Percentiles rank a stretch among this genome's conserved stretches.
These are phyloP conservation scores for Odontocerum albicorne DNA, from an alignment of 2,888 invertebrate genomes.

Conservation along the genomic window DNA sequence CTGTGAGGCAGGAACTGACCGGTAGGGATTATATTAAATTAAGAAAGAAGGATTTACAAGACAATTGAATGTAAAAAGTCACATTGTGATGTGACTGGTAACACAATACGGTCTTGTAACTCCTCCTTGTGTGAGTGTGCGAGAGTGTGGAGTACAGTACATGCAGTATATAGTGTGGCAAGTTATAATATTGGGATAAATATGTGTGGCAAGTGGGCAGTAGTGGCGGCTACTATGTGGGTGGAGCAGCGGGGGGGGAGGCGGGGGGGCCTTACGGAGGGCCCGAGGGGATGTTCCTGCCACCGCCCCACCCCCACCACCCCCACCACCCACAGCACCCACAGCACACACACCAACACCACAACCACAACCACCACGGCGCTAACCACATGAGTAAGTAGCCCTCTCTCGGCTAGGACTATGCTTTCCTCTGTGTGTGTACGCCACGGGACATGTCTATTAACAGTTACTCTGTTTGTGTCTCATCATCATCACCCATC, in stretches of 20 bases:
- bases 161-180: conserved; percentile 1
- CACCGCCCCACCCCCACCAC: conserved; percentile 37
- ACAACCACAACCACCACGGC: conserved; percentile 37
- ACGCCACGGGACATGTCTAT: neutral
- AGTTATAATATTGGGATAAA: conserved; percentile 20
- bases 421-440: neutral
- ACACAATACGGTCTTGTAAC: neutral
- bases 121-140: neutral
- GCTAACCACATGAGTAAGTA: conserved; percentile 47
- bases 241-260: conserved; percentile 46
- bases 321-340: conserved; percentile 33
- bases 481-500: neutral
- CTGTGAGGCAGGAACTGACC: no score
- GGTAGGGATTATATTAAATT: no score
- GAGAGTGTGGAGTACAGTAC: neutral
- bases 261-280: conserved; percentile 49
- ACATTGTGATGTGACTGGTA: no score
- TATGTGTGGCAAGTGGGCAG: conserved; percentile 35
- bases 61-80: no score
- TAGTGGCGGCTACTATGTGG: conserved; percentile 58
- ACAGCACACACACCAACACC: conserved; percentile 40
- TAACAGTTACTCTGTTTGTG: conserved; percentile 5
- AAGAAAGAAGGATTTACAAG: no score
- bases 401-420: conserved; percentile 20
- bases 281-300: conserved; percentile 42